Evolutionary conservation across 1,140 invertebrate genomes (phyloP), one percentile per base, ranked within the genome.

Genomic region (Pteromalus puparum): DNA sequence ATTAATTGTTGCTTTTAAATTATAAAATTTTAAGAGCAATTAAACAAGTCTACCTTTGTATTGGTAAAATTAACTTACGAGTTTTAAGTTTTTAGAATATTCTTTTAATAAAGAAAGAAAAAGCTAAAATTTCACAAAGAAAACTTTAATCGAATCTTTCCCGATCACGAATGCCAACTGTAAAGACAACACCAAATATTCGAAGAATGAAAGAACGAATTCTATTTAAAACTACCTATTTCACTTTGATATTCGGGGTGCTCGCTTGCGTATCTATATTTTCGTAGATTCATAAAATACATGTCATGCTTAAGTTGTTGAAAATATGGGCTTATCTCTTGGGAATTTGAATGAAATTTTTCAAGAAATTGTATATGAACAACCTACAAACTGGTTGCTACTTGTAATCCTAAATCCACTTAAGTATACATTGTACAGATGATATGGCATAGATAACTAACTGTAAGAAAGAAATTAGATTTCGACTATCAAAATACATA

Each of bases 21-120:
- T 24, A 30, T 28, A 28, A 77, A 77, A 68, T 30, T 84, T 75
- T 80, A 68, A 61, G 6, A 65, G 67, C 6, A 70, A 70, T 67
- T 26, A 42, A 48, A 24, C 34, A 46, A 61, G 46, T 72, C 5
- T 34, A 73, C 15, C 68, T 84, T 79, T 79, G 38, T 84, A 67
- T 75, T 79, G 28, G 34, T 67, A 28, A 67, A 18, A 73, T 77
- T 34, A 84, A 79, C 53, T n/a, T 80, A 75, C 61, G 24, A 80
- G 4, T 74, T 79, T 77, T 10, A 83, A 77, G 26, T 53, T 61
- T 83, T 79, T 72, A 83, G 28, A 83, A 78, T 78, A 48, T 77
- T 72, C 68, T 65, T 79, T 67, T 61, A 84, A 84, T 79, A 73
- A 78, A 73, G 5, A 74, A 53, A 78, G 9, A 72, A 77, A 48